Conservation (phyloP, 2,113 vertebrate genomes). For the Halichoeres trimaculatus region DNA sequence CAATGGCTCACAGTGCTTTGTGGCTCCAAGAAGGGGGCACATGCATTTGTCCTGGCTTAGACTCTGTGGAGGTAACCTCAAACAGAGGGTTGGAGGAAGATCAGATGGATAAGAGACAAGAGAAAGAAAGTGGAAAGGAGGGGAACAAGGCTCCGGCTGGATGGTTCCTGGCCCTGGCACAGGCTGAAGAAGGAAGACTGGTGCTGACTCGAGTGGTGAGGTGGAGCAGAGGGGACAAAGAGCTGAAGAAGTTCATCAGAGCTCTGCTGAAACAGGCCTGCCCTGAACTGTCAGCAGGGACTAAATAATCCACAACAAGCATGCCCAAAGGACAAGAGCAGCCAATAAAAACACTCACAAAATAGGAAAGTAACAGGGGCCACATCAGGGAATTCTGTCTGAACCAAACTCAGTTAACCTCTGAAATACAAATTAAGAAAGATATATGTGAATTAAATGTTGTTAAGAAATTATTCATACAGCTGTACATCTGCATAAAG, state of each 20-base stretch:
- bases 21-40: constrained; percentile 79
- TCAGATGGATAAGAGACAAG: constrained; percentile 14
- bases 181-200: constrained; percentile 74
- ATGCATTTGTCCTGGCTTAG: constrained; percentile 81
- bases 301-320: neutral
- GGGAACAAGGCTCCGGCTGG: constrained; percentile 8
- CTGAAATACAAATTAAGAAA: neutral
- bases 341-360: neutral
- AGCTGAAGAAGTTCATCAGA: constrained; percentile 83
- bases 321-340: neutral
- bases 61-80: constrained; percentile 32
- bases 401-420: constrained; percentile 5
- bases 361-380: neutral
- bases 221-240: constrained; percentile 81
- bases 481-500: constrained; percentile 2
- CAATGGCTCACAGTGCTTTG: constrained; percentile 75
- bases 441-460: neutral
- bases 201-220: constrained; percentile 79
- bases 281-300: constrained; percentile 38
- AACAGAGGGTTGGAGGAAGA: constrained; percentile 12
- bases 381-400: neutral
- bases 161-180: constrained; percentile 77
- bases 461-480: neutral
- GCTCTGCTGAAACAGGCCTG: constrained; percentile 78
- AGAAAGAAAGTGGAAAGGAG: constrained; percentile 31